Evolutionary conservation across 2,113 vertebrate species (phyloP).

Genomic region (Megaleporinus macrocephalus): DNA sequence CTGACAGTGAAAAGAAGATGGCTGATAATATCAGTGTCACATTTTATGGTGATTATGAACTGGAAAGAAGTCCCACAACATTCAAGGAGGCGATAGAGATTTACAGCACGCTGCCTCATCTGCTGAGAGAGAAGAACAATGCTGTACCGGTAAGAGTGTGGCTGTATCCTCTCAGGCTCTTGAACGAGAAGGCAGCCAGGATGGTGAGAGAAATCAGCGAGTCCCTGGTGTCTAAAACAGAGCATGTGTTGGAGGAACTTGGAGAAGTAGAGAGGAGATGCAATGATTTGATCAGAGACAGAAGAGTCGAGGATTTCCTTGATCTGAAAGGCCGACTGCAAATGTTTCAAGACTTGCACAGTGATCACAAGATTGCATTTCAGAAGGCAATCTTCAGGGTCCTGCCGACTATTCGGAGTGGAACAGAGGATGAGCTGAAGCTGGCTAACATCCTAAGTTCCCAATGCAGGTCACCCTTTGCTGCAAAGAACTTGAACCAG

Average conservation of each 20-base stretch:
- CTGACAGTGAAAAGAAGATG: too few relatives aligned
- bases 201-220: too few relatives aligned
- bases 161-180: conserved; percentile 63
- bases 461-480: not conserved
- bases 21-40: too few relatives aligned
- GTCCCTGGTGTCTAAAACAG: conserved; percentile 54
- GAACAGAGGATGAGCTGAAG: conserved; percentile 40
- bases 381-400: conserved; percentile 26
- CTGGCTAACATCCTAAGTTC: conserved; percentile 44
- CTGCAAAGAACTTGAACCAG: conserved; percentile 26
- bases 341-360: too few relatives aligned
- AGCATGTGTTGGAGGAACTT: conserved; percentile 55
- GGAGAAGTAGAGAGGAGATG: conserved; percentile 49
- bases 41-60: conserved; percentile 47
- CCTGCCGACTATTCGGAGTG: conserved; percentile 60
- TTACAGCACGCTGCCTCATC: conserved; percentile 56
- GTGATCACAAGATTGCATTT: conserved; percentile 40
- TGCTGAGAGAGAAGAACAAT: not conserved
- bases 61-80: conserved; percentile 44
- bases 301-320: conserved; percentile 45
- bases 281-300: conserved; percentile 58
- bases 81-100: conserved; percentile 64
- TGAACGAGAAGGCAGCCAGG: conserved; percentile 61
- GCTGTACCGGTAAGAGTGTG: conserved; percentile 69
- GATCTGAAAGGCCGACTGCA: conserved; percentile 54